Percentiles rank a stretch among this genome's conserved stretches.
phyloP scores from a whole-genome alignment of 2,888 invertebrate species.

The Notodonta ziczac region DNA sequence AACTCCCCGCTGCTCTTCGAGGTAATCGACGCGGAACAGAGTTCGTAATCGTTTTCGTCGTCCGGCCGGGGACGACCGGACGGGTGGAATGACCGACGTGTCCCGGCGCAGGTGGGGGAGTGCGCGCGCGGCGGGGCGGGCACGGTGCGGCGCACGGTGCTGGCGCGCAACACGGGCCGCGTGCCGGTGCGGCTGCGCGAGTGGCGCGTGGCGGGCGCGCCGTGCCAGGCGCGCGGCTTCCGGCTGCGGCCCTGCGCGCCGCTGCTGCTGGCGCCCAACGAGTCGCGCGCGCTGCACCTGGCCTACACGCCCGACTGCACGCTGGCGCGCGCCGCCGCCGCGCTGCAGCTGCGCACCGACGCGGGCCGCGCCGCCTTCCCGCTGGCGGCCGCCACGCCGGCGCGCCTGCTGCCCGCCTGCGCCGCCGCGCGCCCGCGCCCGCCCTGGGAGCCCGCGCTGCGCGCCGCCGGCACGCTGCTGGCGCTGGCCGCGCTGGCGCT shows the following conservation, averaged over 20 bases:
- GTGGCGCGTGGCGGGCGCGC: constrained; percentile 60
- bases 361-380: constrained; percentile 46
- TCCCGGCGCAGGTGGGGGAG: constrained; percentile 87
- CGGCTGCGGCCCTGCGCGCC: constrained; percentile 64
- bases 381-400: constrained; percentile 52
- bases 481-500: constrained; percentile 55
- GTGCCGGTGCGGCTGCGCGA: constrained; percentile 89
- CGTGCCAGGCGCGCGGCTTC: constrained; percentile 70
- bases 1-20: constrained; percentile 92
- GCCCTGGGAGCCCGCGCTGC: constrained; percentile 49
- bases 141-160: constrained; percentile 81
- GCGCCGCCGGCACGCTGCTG: constrained; percentile 49
- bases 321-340: constrained; percentile 53
- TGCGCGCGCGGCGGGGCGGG: constrained; percentile 65
- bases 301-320: constrained; percentile 65
- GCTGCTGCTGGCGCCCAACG: constrained; percentile 63
- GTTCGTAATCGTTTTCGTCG: no score
- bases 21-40: constrained; percentile 57
- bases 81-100: no score
- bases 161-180: constrained; percentile 93
- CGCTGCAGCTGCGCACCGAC: constrained; percentile 51
- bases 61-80: no score
- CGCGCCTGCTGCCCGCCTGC: constrained; percentile 52
- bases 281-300: constrained; percentile 58
- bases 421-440: constrained; percentile 64